Evolutionary conservation across 2,888 invertebrate species (phyloP), one percentile per base, ranked within the genome.

Genomic region (Pycnomerus fuliginosus): DNA sequence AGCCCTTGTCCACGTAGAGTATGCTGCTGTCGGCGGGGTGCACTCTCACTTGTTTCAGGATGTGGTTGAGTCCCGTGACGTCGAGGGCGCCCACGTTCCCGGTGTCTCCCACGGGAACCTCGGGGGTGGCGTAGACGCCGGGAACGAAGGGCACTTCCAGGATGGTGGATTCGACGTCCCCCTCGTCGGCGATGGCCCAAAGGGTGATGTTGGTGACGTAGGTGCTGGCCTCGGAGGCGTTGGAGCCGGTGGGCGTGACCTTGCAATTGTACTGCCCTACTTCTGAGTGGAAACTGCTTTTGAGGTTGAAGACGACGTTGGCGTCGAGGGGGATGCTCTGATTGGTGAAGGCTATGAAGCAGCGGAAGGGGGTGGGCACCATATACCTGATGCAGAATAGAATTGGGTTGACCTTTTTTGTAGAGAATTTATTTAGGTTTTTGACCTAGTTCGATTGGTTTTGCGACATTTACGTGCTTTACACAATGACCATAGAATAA

Each of bases 41-140:
- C 65, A 79, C 79, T 65, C 73, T 68, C 29, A 82, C 66, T 61
- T 79, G 75, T 42, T 77, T 72, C 41, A 84, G 67, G 12, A 83
- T 77, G 58, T 74, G 70, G 29, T 76, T 74, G 36, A 81, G 65
- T 3, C 84, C 84, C 52, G 71, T 73, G 33, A 80, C 64, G 13
- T 66, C 58, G 25, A 80, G 48, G 22, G 58, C 58, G 1, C 60
- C 68, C 2, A 53, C 50, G 29, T 52, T 55, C 15, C 34, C 49
- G 23, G 44, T 45, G 30, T 64, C 61, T 11, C 48, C 48, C 10
- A 66, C 43, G 29, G 31, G 22, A 1, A 67, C 39, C 39, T 67
- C 65, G 1, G 49, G 30, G 3, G 61, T 61, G 0, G 68, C 53
- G 48, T 59, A 65, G 23, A 71, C 49, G 1, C 64, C 62, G 0